Percentiles rank a stretch among this genome's conserved stretches.
Evolutionary conservation across 1,140 invertebrate genomes (phyloP).

Genomic region (Latrodectus geometricus): DNA sequence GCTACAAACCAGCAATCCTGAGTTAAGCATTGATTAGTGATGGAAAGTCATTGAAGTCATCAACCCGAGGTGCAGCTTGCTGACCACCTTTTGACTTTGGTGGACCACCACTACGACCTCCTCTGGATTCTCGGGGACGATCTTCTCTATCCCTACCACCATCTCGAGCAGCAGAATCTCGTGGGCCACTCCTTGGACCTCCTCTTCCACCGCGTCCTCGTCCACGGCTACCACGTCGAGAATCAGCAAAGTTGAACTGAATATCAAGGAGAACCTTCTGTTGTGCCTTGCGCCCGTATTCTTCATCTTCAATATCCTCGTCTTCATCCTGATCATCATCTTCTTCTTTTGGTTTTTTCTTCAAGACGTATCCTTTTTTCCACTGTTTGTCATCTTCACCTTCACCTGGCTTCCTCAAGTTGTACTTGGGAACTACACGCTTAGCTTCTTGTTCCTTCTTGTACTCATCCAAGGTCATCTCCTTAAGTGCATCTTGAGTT

Average conservation of each 20-base stretch:
- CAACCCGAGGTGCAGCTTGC: slow-evolving; percentile 88
- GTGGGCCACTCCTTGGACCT: slow-evolving; percentile 64
- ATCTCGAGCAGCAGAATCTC: slow-evolving; percentile 46
- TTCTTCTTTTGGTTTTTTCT: slow-evolving; percentile 81
- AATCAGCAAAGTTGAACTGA: slow-evolving; percentile 89
- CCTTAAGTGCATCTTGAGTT: slow-evolving; percentile 69
- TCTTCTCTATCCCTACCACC: slow-evolving; percentile 43
- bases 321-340: slow-evolving; percentile 75
- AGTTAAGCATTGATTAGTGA: slow-evolving; percentile 76
- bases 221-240: slow-evolving; percentile 75
- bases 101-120: slow-evolving; percentile 50
- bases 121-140: slow-evolving; percentile 50
- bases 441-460: slow-evolving; percentile 81
- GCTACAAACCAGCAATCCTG: slow-evolving; percentile 30
- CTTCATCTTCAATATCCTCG: slow-evolving; percentile 68
- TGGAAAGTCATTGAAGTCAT: slow-evolving; percentile 95
- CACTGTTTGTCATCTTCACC: slow-evolving; percentile 90
- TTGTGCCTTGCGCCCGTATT: slow-evolving; percentile 84
- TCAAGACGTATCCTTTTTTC: slow-evolving; percentile 89
- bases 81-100: slow-evolving; percentile 62
- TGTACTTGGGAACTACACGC: slow-evolving; percentile 78
- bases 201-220: slow-evolving; percentile 63
- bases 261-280: slow-evolving; percentile 89
- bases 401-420: slow-evolving; percentile 90
- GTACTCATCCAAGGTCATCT: slow-evolving; percentile 88